phyloP scores from a whole-genome alignment of 2,888 invertebrate genomes.

The Augochlorella aurata region DNA sequence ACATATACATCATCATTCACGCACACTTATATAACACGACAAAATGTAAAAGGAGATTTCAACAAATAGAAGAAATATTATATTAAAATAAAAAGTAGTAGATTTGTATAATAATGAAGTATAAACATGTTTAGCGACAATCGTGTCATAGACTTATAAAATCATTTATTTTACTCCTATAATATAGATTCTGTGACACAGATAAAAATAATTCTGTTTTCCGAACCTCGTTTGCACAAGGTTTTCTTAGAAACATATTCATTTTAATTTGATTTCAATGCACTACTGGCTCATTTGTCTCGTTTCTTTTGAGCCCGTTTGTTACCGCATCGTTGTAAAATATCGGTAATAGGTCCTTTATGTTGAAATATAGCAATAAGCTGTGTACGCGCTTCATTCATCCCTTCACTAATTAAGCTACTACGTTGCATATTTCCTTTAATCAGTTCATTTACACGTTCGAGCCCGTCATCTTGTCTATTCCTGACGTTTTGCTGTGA shows the following conservation, averaged over 20 bases:
- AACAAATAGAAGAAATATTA: conserved; percentile 56
- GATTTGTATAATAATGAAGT: conserved; percentile 67
- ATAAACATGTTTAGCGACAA: conserved; percentile 67
- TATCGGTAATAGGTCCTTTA: conserved; percentile 93
- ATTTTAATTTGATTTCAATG: conserved; percentile 29
- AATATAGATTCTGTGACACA: conserved; percentile 77
- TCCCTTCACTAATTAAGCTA: conserved; percentile 95
- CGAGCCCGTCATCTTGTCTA: conserved; percentile 77
- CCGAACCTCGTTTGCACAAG: conserved; percentile 53
- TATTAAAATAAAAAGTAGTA: conserved; percentile 71
- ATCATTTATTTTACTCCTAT: conserved; percentile 75
- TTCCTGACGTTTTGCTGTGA: conserved; percentile 74
- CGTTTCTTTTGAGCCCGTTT: conserved; percentile 96
- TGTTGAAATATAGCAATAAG: conserved; percentile 96
- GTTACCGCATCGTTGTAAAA: conserved; percentile 94
- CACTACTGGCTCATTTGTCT: conserved; percentile 84
- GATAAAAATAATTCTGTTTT: conserved; percentile 73
- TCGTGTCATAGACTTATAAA: conserved; percentile 74
- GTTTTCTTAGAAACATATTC: conserved; percentile 55
- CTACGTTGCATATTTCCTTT: conserved; percentile 97
- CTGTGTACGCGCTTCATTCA: conserved; percentile 93
- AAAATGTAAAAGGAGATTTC: conserved; percentile 48
- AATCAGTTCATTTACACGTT: conserved; percentile 80
- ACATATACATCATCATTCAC: background rate
- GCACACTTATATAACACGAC: conserved; percentile 27